phyloP scores from a whole-genome alignment of 2,797 vertebrate genomes.

The Denticeps clupeoides region DNA sequence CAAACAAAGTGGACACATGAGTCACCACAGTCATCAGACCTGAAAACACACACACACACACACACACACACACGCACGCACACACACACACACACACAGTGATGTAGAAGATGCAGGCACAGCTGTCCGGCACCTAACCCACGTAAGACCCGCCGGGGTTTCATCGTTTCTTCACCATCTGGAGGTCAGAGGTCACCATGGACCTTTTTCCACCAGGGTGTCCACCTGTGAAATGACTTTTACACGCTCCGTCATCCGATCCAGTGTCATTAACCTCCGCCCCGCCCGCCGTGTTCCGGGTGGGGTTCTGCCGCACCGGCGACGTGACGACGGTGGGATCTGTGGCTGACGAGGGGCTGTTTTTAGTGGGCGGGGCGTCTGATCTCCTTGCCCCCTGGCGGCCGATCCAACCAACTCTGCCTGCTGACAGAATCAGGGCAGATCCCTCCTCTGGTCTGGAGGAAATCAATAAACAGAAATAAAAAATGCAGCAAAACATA shows the following conservation, averaged over 20 bases:
- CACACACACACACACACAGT: background rate
- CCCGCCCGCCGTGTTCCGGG: too few relatives aligned
- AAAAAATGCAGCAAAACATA: too few relatives aligned
- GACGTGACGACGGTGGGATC: too few relatives aligned
- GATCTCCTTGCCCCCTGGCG: background rate
- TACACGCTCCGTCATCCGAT: too few relatives aligned
- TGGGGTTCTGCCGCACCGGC: too few relatives aligned
- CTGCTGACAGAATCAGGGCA: conserved; percentile 25
- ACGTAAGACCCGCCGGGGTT: conserved; percentile 13
- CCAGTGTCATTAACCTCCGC: too few relatives aligned
- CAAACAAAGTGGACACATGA: conserved; percentile 18
- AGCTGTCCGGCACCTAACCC: background rate
- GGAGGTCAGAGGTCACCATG: too few relatives aligned
- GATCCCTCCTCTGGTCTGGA: conserved; percentile 3
- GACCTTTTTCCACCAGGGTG: too few relatives aligned
- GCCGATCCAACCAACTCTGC: conserved; percentile 13
- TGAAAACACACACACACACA: background rate
- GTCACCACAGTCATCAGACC: conserved; percentile 7
- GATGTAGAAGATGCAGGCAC: background rate
- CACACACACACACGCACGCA: background rate
- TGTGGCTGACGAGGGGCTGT: too few relatives aligned
- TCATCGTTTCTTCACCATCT: background rate
- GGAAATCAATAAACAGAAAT: conserved; percentile 11
- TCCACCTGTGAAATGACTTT: too few relatives aligned
- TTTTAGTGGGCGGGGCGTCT: too few relatives aligned